Evolutionary conservation across 2,113 vertebrate species (phyloP).

Genomic region (Diphyllodes magnificus): DNA sequence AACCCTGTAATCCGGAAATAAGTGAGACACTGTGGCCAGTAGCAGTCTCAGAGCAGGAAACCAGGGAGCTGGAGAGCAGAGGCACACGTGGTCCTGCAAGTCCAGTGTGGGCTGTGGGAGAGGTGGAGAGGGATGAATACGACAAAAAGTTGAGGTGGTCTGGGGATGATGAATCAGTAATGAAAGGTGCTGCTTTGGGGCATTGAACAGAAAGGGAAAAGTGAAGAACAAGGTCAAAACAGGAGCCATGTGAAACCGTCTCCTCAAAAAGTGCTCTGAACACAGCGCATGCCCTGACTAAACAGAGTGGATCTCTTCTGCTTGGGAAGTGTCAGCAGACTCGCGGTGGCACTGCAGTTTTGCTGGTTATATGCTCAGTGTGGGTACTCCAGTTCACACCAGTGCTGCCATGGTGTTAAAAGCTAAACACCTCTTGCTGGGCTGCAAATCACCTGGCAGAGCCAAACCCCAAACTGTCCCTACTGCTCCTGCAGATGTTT

Average conservation of each 20-base stretch:
- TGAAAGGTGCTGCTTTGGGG: not conserved
- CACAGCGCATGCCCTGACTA: not conserved
- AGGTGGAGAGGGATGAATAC: fast-evolving
- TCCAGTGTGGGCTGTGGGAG: not conserved
- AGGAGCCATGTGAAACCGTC: not conserved
- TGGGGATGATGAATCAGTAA: not conserved
- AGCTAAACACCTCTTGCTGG: not conserved
- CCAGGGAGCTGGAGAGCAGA: not conserved
- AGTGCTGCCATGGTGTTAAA: fast-evolving
- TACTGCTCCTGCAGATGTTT: not conserved
- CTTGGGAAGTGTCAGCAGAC: not conserved
- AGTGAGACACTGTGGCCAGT: not conserved
- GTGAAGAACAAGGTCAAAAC: not conserved
- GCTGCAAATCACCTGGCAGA: not conserved
- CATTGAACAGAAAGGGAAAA: not conserved
- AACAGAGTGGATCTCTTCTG: not conserved
- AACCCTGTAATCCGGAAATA: not conserved
- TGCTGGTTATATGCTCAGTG: not conserved
- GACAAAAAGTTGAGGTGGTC: not conserved
- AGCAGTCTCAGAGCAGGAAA: not conserved
- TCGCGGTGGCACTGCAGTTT: not conserved
- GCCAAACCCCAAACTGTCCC: not conserved
- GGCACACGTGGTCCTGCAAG: not conserved
- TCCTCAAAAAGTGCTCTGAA: not conserved
- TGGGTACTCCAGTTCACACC: not conserved